Base-by-base conservation (phyloP, 2,888 invertebrate species). In the Euclidia mi region DNA sequence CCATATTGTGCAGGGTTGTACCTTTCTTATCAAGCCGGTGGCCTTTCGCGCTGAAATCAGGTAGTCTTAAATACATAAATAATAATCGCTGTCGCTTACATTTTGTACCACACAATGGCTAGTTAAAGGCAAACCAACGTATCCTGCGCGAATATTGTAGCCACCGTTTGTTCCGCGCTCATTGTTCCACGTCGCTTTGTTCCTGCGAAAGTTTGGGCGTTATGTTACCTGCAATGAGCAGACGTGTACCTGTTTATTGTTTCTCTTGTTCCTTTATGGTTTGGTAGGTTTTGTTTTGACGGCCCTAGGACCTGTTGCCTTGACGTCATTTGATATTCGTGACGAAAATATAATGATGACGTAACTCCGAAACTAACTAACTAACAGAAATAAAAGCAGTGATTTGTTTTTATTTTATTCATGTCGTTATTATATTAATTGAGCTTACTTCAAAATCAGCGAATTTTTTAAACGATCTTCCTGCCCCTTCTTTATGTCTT, bases 61-160 rank as follows among this genome's bases (percentile, higher is more conserved):
- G n/a, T n/a, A n/a, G n/a, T n/a, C n/a, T n/a, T n/a, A n/a, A n/a
- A n/a, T n/a, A n/a, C n/a, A n/a, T n/a, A n/a, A n/a, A n/a, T 9
- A 40, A 0, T 2, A 18, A 32, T 6, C 44, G 43, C 52, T 41
- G 0, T 6, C 14, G 6, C 10, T 35, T 6, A 12, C 3, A 4
- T n/a, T 29, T 12, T 10, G n/a, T 1, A 12, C 6, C 11, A 6
- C 34, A 52, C 58, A 47, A 66, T 44, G 61, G 67, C 67, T 71
- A 75, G 75, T 74, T 71, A 74, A 65, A 73, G 61, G 61, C 63
- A 63, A 55, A 67, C 63, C 71, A 71, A 42, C 71, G 68, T 71
- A 75, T 71, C 71, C 71, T 75, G 71, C 45, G 51, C 49, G 59
- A 47, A 61, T 66, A 65, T 43, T 53, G 75, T 66, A 55, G 55